Conservation (phyloP, 2,797 vertebrate genomes). For the Gymnodraco acuticeps region DNA sequence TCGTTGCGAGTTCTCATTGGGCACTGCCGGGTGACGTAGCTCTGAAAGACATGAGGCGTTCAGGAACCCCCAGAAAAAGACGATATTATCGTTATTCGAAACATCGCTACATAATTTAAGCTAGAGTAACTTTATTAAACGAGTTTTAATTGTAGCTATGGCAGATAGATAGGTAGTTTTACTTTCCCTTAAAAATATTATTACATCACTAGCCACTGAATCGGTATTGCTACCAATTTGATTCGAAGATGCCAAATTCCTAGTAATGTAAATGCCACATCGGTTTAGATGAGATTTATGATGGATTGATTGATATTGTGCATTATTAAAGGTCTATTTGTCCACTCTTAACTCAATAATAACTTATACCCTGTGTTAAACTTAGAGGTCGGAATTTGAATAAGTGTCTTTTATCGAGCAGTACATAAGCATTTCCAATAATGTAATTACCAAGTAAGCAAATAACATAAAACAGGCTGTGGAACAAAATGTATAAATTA, state of each 20-base stretch:
- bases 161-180: rapidly evolving
- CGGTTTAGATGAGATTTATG: background rate
- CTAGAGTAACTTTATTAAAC: background rate
- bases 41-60: slow-evolving; percentile 41
- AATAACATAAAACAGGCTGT: background rate
- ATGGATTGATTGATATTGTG: background rate
- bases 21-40: slow-evolving; percentile 18
- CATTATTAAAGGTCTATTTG: slow-evolving; percentile 8
- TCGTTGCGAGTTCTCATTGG: slow-evolving; percentile 70
- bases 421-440: background rate
- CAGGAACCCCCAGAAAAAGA: rapidly evolving
- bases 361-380: background rate
- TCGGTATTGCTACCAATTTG: rapidly evolving
- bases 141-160: rapidly evolving
- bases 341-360: slow-evolving; percentile 4
- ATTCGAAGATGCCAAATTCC: rapidly evolving
- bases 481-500: background rate
- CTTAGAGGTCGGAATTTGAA: slow-evolving; percentile 6
- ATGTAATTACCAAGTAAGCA: background rate
- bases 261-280: background rate
- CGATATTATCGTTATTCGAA: rapidly evolving
- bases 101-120: rapidly evolving
- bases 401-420: background rate
- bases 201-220: background rate
- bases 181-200: rapidly evolving